Conservation (phyloP, 2,797 vertebrate genomes). For the Gallinago solitaria region DNA sequence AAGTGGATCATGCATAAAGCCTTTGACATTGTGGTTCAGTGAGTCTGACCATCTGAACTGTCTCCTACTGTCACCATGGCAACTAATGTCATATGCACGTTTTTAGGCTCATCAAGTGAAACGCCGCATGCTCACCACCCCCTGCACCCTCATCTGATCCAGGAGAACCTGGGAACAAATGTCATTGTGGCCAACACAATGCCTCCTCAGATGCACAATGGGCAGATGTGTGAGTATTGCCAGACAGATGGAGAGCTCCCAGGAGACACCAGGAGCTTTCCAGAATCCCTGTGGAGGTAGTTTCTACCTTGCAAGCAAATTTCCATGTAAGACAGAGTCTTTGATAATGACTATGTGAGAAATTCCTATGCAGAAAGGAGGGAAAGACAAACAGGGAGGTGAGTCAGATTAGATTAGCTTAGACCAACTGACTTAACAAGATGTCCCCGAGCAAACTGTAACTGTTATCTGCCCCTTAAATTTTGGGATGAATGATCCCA, state of each 20-base stretch:
- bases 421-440: slow-evolving; percentile 23
- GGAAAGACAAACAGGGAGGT: slow-evolving; percentile 16
- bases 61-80: not conserved
- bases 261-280: not conserved
- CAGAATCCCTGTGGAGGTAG: not conserved
- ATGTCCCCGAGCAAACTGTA: not conserved
- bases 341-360: not conserved
- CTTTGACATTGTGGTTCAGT: not conserved
- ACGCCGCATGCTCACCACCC: slow-evolving; percentile 91
- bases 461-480: not conserved
- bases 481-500: not conserved
- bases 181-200: slow-evolving; percentile 93
- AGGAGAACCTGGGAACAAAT: slow-evolving; percentile 95
- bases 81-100: not conserved
- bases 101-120: slow-evolving; percentile 91
- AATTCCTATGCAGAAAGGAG: slow-evolving; percentile 41
- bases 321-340: not conserved
- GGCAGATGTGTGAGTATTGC: slow-evolving; percentile 94
- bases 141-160: slow-evolving; percentile 96
- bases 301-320: not conserved
- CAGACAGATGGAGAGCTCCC: not conserved
- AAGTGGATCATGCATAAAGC: not conserved
- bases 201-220: slow-evolving; percentile 91
- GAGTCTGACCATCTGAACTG: not conserved
- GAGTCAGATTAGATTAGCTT: slow-evolving; percentile 26